Evolutionary conservation across 2,888 invertebrate species (phyloP), one percentile per base, ranked within the genome.

Genomic region (Caenorhabditis becei): DNA sequence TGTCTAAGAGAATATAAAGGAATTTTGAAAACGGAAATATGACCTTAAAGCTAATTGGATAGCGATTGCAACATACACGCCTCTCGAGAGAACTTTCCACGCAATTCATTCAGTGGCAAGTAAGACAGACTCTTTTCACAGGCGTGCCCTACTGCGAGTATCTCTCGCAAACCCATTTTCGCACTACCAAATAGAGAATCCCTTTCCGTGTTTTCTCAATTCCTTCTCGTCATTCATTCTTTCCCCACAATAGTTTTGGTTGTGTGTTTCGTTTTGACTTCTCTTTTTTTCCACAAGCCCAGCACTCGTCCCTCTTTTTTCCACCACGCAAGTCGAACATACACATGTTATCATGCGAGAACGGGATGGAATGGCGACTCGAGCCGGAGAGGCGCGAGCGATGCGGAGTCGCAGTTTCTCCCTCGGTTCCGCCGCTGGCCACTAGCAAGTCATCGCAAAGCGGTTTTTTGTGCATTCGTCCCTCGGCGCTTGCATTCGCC

Each of bases 331-430:
- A 20, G 59, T 26, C 51, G 59, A 51, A 61, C 70, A 69, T 58
- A 58, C 69, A 49, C 69, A 70, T 70, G 51, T 70, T 70, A 70
- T 70, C 59, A 70, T 51, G 59, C 14, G 28, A 59, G 49, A 24
- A 41, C 14, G 41, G 41, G 41, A 41, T 41, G 41, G 51, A 62
- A 51, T 49, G 26, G 62, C 54, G 44, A 20, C 41, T 41, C 14
- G 41, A n/a, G n/a, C n/a, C n/a, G n/a, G n/a, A n/a, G n/a, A n/a
- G n/a, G n/a, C n/a, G n/a, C n/a, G n/a, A n/a, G n/a, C n/a, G n/a
- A n/a, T n/a, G n/a, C n/a, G n/a, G n/a, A n/a, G n/a, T 14, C 14
- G 41, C 41, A 14, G 41, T 11, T 14, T 41, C 14, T 14, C 11
- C 11, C 41, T 41, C 41, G 41, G 41, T 41, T 14, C 14, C 41